phyloP scores from a whole-genome alignment of 1,140 invertebrate genomes.

The Tetranychus urticae region DNA sequence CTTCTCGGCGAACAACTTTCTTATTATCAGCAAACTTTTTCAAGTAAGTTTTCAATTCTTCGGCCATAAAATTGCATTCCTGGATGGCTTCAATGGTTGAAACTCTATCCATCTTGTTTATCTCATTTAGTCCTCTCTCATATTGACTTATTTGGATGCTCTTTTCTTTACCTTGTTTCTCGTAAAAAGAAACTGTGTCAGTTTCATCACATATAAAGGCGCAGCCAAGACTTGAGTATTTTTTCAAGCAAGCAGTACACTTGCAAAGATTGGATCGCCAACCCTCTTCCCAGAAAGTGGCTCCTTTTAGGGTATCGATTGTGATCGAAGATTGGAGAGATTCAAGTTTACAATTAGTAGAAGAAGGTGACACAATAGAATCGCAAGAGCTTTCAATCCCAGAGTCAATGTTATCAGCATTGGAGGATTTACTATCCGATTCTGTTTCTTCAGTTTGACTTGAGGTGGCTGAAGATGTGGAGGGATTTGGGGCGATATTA shows the following conservation, averaged over 20 bases:
- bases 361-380: background rate
- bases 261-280: conserved; percentile 30
- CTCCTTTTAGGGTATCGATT: conserved; percentile 12
- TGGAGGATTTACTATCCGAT: background rate
- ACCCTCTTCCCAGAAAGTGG: conserved; percentile 38
- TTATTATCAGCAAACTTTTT: conserved; percentile 61
- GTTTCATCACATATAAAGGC: conserved; percentile 47
- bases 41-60: conserved; percentile 54
- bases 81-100: conserved; percentile 56
- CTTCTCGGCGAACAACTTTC: conserved; percentile 63
- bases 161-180: conserved; percentile 31
- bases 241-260: conserved; percentile 11
- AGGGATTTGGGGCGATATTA: background rate
- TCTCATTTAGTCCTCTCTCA: conserved; percentile 44
- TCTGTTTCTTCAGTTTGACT: conserved; percentile 6
- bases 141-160: conserved; percentile 27
- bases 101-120: conserved; percentile 49
- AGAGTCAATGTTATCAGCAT: background rate
- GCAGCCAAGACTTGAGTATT: conserved; percentile 18
- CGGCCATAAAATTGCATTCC: conserved; percentile 66
- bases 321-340: background rate
- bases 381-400: background rate
- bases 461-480: background rate
- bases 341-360: background rate
- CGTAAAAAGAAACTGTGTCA: conserved; percentile 66